A percentile compares a stretch with the other conserved stretches of the same genome.
Conservation (phyloP, 2,888 invertebrate genomes). For the Archips crataeganus region DNA sequence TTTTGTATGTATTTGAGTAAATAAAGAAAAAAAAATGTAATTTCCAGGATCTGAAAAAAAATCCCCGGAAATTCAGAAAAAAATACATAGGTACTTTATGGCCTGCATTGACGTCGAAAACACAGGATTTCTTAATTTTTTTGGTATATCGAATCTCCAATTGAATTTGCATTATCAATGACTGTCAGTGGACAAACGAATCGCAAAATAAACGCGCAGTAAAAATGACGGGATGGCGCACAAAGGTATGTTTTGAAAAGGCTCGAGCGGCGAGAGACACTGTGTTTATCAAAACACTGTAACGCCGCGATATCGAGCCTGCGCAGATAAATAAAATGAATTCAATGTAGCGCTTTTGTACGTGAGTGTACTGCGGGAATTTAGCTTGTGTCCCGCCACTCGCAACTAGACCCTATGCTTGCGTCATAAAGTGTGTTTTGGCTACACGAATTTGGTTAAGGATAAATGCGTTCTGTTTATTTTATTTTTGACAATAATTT, state of each 20-base stretch:
- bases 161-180: neutral
- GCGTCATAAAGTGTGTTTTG: neutral
- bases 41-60: no score
- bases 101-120: no score
- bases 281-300: constrained; percentile 32
- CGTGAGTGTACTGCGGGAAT: constrained; percentile 15
- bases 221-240: no score
- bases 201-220: neutral
- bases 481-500: constrained; percentile 8
- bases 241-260: neutral
- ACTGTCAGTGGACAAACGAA: neutral
- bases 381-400: neutral
- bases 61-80: no score
- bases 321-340: constrained; percentile 15
- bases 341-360: constrained; percentile 33
- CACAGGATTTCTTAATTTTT: no score
- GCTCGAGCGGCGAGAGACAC: neutral
- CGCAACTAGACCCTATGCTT: neutral
- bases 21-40: no score
- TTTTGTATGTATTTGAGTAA: no score
- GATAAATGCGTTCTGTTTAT: neutral
- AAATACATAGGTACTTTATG: no score
- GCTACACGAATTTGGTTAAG: neutral
- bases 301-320: neutral
- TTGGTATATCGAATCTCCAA: neutral